Percentiles rank a stretch among this genome's conserved stretches.
Evolutionary conservation across 2,888 invertebrate species (phyloP).

Genomic region (Drosophila melanosoma): DNA sequence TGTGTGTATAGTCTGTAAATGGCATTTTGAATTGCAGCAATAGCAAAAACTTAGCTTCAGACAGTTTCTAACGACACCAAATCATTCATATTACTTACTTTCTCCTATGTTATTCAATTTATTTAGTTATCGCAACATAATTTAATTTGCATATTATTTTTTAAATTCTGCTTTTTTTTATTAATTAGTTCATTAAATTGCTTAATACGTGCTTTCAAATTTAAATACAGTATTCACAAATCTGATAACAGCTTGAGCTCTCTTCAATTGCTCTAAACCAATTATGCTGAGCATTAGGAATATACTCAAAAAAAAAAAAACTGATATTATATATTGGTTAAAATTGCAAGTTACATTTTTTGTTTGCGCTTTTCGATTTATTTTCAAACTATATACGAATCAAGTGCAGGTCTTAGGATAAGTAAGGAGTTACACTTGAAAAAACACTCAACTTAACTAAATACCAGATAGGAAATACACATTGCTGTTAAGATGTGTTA

Average conservation of each 20-base stretch:
- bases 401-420: constrained; percentile 3
- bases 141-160: constrained; percentile 11
- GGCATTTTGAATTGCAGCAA: constrained; percentile 23
- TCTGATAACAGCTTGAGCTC: background rate
- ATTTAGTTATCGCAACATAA: constrained; percentile 12
- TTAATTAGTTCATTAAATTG: background rate
- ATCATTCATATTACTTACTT: constrained; percentile 43
- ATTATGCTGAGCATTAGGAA: background rate
- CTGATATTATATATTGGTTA: background rate
- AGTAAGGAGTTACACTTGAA: constrained; percentile 3
- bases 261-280: constrained; percentile 5
- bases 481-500: constrained; percentile 52
- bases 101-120: constrained; percentile 25
- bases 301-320: background rate
- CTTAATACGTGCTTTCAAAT: constrained; percentile 1
- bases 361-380: background rate
- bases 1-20: constrained; percentile 54
- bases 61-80: constrained; percentile 33
- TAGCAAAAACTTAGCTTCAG: constrained; percentile 28
- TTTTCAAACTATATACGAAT: background rate
- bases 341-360: background rate
- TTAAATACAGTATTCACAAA: constrained; percentile 14
- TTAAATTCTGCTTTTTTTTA: background rate
- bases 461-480: constrained; percentile 47
- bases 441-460: constrained; percentile 1